phyloP scores from a whole-genome alignment of 1,140 invertebrate genomes.

The Ooceraea biroi region DNA sequence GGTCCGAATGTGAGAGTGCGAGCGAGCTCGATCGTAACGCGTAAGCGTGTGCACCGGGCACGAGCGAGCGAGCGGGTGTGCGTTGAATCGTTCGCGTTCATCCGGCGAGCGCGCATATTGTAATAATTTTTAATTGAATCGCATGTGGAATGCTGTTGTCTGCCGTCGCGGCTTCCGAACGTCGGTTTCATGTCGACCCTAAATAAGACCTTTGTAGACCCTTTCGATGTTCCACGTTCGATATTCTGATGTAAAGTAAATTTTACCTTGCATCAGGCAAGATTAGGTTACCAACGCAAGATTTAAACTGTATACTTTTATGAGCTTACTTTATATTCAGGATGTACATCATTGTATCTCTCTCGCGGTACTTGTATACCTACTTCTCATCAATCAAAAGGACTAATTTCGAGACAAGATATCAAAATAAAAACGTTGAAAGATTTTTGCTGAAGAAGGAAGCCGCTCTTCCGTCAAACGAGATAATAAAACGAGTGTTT shows the following conservation, averaged over 20 bases:
- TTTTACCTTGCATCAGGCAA: too few species aligned
- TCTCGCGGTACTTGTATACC: too few species aligned
- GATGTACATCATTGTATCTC: too few species aligned
- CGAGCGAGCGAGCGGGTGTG: conserved; percentile 37
- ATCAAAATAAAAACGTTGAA: too few species aligned
- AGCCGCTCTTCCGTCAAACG: background rate
- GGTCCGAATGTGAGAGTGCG: conserved; percentile 44
- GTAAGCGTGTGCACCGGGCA: conserved; percentile 39
- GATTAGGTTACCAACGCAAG: too few species aligned
- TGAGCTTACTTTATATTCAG: too few species aligned
- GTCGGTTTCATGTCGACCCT: conserved; percentile 1
- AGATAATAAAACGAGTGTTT: conserved; percentile 55
- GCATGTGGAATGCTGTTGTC: conserved; percentile 63
- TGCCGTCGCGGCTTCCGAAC: conserved; percentile 11
- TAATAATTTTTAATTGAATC: conserved; percentile 59
- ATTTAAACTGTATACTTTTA: too few species aligned
- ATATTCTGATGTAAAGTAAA: background rate
- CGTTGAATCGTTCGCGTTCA: conserved; percentile 59
- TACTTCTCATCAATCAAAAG: too few species aligned
- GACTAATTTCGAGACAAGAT: too few species aligned
- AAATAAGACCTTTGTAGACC: background rate
- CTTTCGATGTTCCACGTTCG: background rate
- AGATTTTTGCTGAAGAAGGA: background rate
- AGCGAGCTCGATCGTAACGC: conserved; percentile 40
- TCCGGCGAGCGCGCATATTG: conserved; percentile 58